phyloP scores from a whole-genome alignment of 2,797 vertebrate genomes.

The Yasuhikotakia modesta region DNA sequence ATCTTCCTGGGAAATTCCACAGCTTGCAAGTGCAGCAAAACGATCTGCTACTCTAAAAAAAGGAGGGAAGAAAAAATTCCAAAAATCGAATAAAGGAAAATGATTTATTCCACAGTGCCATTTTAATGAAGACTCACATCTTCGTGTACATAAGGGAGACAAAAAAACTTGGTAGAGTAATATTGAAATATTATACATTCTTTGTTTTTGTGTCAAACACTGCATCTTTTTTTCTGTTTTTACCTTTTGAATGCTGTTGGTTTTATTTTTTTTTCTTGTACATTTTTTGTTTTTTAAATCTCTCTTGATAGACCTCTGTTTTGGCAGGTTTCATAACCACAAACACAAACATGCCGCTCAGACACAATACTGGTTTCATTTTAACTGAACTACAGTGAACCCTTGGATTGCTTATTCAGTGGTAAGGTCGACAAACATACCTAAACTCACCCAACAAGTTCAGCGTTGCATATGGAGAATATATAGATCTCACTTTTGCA shows the following conservation, averaged over 20 bases:
- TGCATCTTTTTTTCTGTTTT: slow-evolving; percentile 25
- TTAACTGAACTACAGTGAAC: slow-evolving; percentile 11
- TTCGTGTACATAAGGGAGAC: neutral
- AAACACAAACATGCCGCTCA: slow-evolving; percentile 43
- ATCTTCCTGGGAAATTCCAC: slow-evolving; percentile 75
- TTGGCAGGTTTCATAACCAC: slow-evolving; percentile 40
- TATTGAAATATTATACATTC: slow-evolving; percentile 12
- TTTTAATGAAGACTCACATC: slow-evolving; percentile 62
- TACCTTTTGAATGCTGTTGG: slow-evolving; percentile 21
- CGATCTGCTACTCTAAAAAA: slow-evolving; percentile 68
- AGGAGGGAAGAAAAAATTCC: slow-evolving; percentile 64
- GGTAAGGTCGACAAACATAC: neutral
- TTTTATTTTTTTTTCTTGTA: slow-evolving; percentile 34
- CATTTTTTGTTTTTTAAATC: slow-evolving; percentile 2
- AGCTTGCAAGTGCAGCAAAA: slow-evolving; percentile 67
- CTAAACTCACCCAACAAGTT: neutral
- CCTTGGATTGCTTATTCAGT: slow-evolving; percentile 19
- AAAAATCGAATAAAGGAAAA: slow-evolving; percentile 48
- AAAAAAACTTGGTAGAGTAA: neutral
- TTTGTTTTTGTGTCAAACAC: slow-evolving; percentile 42
- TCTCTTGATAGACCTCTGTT: slow-evolving; percentile 9
- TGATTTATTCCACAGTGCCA: slow-evolving; percentile 53
- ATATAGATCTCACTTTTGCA: slow-evolving; percentile 17
- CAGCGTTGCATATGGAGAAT: slow-evolving; percentile 20
- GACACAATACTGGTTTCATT: slow-evolving; percentile 27